phyloP scores from a whole-genome alignment of 2,888 invertebrate genomes.

The Eupithecia inturbata region DNA sequence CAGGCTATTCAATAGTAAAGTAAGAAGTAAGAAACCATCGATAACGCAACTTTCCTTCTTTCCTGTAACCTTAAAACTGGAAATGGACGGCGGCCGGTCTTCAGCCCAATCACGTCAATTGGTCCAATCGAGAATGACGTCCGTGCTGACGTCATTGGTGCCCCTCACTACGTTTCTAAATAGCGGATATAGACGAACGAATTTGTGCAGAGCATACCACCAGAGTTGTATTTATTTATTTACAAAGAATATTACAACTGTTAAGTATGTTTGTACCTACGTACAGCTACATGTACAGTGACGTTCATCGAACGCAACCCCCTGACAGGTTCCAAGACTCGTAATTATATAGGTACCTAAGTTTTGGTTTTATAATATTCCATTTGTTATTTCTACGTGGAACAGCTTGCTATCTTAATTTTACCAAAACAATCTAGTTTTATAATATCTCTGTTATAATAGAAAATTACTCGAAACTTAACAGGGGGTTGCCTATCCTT shows the following conservation, averaged over 20 bases:
- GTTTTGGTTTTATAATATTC: neutral
- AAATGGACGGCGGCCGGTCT: slow-evolving; percentile 42
- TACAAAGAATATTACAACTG: neutral
- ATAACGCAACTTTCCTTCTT: slow-evolving; percentile 19
- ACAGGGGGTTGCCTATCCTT: neutral
- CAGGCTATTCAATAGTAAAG: neutral
- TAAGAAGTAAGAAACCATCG: neutral
- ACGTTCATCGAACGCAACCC: no score
- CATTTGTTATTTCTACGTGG: neutral
- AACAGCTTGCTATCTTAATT: neutral
- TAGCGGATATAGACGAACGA: neutral
- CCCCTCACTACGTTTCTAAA: slow-evolving; percentile 58
- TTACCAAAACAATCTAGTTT: neutral
- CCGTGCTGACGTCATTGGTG: slow-evolving; percentile 76
- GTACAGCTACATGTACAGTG: no score
- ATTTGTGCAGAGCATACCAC: neutral
- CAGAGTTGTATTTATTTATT: neutral
- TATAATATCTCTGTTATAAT: neutral
- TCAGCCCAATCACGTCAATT: slow-evolving; percentile 77
- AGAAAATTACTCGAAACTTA: neutral
- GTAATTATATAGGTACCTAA: neutral
- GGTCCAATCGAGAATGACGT: slow-evolving; percentile 76
- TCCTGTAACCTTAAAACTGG: slow-evolving; percentile 32
- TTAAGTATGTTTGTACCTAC: no score
- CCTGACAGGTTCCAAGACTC: neutral